Evolutionary conservation across 2,888 invertebrate genomes (phyloP), one percentile per base, ranked within the genome.

Genomic region (Dioctria linearis): DNA sequence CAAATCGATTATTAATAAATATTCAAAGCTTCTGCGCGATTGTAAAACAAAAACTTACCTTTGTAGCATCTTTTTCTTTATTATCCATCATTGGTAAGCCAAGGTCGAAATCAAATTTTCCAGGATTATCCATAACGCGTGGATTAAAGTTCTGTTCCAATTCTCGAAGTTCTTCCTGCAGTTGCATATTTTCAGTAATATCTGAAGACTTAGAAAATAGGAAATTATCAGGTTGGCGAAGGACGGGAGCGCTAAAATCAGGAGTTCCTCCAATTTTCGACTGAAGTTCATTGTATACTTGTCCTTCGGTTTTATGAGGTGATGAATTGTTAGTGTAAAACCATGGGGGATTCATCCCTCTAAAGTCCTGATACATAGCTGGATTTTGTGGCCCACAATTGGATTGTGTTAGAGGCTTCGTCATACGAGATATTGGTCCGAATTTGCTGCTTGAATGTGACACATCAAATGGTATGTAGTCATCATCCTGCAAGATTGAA

Each of bases 341-440:
- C 82, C 82, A 82, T 49, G 79, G 51, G 11, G 79, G 69, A 40
- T 39, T 73, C 57, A 73, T 79, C 4, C 76, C 76, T 13, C 76
- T 39, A 39, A 54, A 63, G 40, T 78, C 78, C 40, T 42, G 66
- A 66, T 78, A 78, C 25, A 54, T 66, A 25, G 66, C 37, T 43
- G 78, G 61, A 65, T 78, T 78, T 25, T 75, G 61, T 8, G 5
- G 25, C 4, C 71, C 71, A 57, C 54, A 39, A 76, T 63, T 76
- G 9, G 57, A 37, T 40, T 69, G 79, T 37, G 61, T 37, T 4
- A 59, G 42, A 9, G 78, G 57, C 61, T 79, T 79, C 25, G 79
- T 49, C 84, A 88, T 88, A n/a, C 89, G 88, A 78, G 93, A 93
- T 83, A 94, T 94, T 6, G 94, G 93, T 9, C 94, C 94, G 85